Evolutionary conservation across 2,113 vertebrate species (phyloP).

Genomic region (Meles meles): DNA sequence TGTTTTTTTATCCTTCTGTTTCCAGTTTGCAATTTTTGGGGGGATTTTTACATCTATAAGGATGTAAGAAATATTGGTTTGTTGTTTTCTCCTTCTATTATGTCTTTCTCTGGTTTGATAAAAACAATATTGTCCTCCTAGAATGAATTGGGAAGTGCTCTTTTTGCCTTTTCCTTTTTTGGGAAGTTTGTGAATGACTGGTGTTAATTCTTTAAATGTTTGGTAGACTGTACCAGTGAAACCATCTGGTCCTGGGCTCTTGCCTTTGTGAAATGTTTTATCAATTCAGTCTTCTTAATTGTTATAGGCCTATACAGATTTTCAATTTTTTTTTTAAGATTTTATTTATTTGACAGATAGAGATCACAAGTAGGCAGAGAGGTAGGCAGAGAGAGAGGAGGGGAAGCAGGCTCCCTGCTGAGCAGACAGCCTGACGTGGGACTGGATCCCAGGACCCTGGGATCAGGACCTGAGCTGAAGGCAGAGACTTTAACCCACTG

Average conservation of each 20-base stretch:
- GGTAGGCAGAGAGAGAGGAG: too few species aligned
- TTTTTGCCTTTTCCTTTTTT: not conserved
- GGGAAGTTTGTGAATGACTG: not conserved
- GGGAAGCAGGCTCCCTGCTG: too few species aligned
- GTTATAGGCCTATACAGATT: not conserved
- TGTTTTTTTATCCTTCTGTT: not conserved
- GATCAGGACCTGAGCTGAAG: too few species aligned
- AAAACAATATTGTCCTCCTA: not conserved
- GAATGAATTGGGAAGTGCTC: not conserved
- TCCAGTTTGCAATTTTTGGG: not conserved
- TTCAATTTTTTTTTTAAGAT: not conserved
- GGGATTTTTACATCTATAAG: not conserved
- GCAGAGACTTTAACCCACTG: too few species aligned
- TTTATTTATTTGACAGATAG: too few species aligned
- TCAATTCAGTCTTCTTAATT: not conserved
- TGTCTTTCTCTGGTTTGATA: not conserved
- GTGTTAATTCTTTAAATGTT: not conserved
- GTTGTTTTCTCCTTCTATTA: not conserved
- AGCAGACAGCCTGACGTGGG: too few species aligned
- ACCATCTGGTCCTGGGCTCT: not conserved
- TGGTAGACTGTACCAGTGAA: not conserved
- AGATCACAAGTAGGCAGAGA: too few species aligned
- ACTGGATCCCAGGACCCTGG: too few species aligned
- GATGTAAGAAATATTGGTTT: not conserved
- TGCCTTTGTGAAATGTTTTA: not conserved